Conservation (phyloP, 2,113 vertebrate species). For the Sialia sialis region DNA sequence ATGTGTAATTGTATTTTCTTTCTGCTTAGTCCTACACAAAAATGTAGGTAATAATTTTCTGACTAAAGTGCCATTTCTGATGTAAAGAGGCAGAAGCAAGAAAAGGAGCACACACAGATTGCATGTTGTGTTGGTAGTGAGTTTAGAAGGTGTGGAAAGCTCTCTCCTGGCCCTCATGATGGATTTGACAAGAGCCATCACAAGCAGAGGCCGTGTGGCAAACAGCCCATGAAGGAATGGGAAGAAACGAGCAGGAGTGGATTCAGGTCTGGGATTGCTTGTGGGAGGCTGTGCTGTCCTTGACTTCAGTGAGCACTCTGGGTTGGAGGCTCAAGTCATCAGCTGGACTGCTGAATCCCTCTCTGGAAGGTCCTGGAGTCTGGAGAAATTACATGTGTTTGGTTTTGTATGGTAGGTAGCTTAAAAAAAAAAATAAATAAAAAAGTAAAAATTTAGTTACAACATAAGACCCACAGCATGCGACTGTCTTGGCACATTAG, state of each 20-base stretch:
- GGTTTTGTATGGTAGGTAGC: not conserved
- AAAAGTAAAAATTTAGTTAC: not conserved
- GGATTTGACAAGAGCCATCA: not conserved
- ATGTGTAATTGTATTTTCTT: not conserved
- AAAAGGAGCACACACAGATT: not conserved
- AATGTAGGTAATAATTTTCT: not conserved
- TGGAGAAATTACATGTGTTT: not conserved
- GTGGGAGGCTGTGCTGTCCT: not conserved
- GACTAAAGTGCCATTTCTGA: not conserved
- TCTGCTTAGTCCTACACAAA: not conserved
- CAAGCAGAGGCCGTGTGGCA: not conserved
- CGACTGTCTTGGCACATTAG: slow-evolving; percentile 42
- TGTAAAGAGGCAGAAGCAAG: not conserved
- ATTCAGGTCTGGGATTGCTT: not conserved
- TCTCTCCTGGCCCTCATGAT: not conserved
- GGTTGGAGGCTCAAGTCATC: not conserved
- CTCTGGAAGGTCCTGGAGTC: not conserved
- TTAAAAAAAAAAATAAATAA: not conserved
- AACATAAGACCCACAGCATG: not conserved
- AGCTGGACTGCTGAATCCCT: not conserved
- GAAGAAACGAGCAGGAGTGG: not conserved
- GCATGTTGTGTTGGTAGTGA: not conserved
- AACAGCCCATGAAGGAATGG: fast-evolving
- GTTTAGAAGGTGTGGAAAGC: not conserved
- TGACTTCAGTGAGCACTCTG: not conserved